A percentile compares a stretch with the other conserved stretches of the same genome.
Evolutionary conservation across 2,113 vertebrate genomes (phyloP).

Genomic region (Bombycilla garrulus): DNA sequence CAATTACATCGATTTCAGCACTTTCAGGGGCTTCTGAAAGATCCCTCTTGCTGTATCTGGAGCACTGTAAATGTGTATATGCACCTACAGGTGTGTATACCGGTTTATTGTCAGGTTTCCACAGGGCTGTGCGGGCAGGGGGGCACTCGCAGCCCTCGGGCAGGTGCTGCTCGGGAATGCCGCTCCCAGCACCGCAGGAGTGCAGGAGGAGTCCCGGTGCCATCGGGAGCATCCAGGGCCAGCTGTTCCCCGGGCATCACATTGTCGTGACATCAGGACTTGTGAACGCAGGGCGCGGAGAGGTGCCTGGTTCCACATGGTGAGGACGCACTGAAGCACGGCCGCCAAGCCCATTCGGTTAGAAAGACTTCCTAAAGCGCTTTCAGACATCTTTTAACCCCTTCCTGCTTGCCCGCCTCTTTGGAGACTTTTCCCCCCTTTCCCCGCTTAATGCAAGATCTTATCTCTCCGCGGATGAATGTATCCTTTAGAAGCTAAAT

Average conservation of each 20-base stretch:
- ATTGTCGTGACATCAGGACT: neutral
- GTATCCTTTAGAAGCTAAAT: neutral
- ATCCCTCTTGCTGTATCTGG: neutral
- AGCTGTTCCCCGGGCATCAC: neutral
- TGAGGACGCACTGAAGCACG: constrained; percentile 25
- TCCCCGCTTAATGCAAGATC: neutral
- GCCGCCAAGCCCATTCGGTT: constrained; percentile 19
- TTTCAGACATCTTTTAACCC: constrained; percentile 36
- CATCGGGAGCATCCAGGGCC: neutral
- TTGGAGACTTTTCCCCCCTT: neutral
- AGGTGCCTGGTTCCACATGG: constrained; percentile 28
- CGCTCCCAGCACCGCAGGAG: neutral
- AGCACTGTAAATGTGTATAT: rapidly evolving
- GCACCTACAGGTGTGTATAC: no score
- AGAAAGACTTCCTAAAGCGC: constrained; percentile 50
- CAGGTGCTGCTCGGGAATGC: neutral
- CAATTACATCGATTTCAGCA: neutral
- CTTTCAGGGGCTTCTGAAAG: neutral
- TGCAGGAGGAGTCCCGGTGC: neutral
- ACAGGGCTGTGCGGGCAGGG: rapidly evolving
- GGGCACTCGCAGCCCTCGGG: neutral
- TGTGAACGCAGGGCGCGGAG: neutral
- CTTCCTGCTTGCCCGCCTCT: neutral
- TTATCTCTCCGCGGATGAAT: neutral
- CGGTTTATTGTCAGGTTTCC: rapidly evolving